Percentiles rank a stretch among this genome's conserved stretches.
Conservation (phyloP, 2,113 vertebrate genomes). For the Calidris pugnax region DNA sequence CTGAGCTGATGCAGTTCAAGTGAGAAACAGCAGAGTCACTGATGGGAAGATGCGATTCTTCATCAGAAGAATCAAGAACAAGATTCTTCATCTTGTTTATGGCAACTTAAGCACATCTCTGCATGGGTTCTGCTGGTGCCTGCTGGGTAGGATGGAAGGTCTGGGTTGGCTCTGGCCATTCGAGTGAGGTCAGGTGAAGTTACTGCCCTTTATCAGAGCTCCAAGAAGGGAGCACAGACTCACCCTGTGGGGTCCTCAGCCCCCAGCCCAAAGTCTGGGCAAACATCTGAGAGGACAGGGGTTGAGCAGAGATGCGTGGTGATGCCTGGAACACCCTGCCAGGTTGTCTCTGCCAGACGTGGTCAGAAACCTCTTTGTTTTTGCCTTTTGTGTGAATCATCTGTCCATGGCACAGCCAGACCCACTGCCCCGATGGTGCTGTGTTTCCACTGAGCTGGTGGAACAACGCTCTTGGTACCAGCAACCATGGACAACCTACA, state of each 20-base stretch:
- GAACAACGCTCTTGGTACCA: neutral
- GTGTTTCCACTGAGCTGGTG: neutral
- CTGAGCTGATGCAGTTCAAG: neutral
- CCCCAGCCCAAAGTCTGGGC: neutral
- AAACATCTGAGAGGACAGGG: neutral
- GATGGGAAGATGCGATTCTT: neutral
- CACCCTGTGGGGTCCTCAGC: accelerated
- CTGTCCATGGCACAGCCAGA: neutral
- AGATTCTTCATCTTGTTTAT: neutral
- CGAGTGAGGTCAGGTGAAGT: neutral
- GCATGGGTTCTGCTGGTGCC: neutral
- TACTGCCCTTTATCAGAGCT: neutral
- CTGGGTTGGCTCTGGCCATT: neutral
- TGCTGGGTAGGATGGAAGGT: neutral
- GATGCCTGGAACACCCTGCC: neutral
- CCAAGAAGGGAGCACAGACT: neutral
- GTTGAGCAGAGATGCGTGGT: neutral
- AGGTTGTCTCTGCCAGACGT: neutral
- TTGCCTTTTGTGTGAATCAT: neutral
- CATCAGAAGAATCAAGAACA: neutral
- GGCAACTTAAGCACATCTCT: neutral
- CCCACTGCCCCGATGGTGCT: neutral
- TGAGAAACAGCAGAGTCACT: neutral
- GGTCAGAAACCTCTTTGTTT: neutral
- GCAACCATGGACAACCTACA: neutral